phyloP scores from a whole-genome alignment of 2,888 invertebrate species.

The Hirtodrosophila cameraria region DNA sequence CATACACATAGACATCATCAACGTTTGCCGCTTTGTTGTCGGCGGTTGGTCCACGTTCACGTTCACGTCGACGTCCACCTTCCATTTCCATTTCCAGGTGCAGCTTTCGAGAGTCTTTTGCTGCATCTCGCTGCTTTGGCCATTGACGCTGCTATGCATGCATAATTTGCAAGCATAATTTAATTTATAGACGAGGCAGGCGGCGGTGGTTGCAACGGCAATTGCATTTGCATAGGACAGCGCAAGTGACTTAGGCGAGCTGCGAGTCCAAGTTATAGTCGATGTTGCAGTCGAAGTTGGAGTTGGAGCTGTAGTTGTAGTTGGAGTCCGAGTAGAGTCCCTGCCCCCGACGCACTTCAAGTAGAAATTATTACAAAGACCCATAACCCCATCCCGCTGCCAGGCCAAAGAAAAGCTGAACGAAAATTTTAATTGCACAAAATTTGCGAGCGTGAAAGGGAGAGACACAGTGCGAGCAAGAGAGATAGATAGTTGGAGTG shows the following conservation, averaged over 20 bases:
- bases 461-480: constrained; percentile 3
- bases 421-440: constrained; percentile 79
- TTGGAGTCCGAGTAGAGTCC: constrained; percentile 21
- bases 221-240: constrained; percentile 79
- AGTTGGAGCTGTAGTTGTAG: constrained; percentile 9
- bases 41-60: constrained; percentile 70
- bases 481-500: constrained; percentile 1
- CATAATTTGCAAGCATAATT: constrained; percentile 83
- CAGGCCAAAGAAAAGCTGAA: constrained; percentile 65
- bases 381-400: constrained; percentile 52
- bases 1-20: constrained; percentile 49
- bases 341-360: constrained; percentile 37
- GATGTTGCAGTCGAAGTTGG: constrained; percentile 5
- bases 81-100: constrained; percentile 24
- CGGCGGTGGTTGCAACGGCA: constrained; percentile 24
- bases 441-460: constrained; percentile 54
- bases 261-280: constrained; percentile 20
- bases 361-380: constrained; percentile 76
- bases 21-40: constrained; percentile 68
- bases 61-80: neutral
- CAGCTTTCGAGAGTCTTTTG: constrained; percentile 36
- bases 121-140: constrained; percentile 55
- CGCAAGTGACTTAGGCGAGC: constrained; percentile 73
- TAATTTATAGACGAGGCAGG: constrained; percentile 81
- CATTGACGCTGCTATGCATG: constrained; percentile 82